These are phyloP conservation scores for Pardosa pseudoannulata DNA, from an alignment of 2,888 invertebrate species.

Conservation along the genomic window DNA sequence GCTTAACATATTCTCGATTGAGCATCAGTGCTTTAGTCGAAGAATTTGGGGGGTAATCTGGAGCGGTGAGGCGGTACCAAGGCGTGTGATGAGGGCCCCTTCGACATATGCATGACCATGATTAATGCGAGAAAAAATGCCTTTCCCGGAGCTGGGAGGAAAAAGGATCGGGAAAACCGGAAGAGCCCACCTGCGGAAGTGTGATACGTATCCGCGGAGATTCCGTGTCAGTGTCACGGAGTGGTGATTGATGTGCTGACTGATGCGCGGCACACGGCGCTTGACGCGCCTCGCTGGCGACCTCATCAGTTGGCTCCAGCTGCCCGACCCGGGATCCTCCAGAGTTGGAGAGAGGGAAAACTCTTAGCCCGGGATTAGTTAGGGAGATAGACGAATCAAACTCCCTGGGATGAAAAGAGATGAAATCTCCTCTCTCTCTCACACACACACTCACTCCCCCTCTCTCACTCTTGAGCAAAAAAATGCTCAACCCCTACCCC, in stretches of 20 bases:
- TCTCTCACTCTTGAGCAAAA: too few species aligned
- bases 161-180: conserved; percentile 63
- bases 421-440: conserved; percentile 43
- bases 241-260: conserved; percentile 52
- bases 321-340: conserved; percentile 39
- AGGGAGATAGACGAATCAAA: conserved; percentile 63
- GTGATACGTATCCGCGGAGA: conserved; percentile 72
- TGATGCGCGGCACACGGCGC: conserved; percentile 41
- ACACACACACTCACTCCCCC: background rate
- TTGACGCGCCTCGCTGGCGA: conserved; percentile 67
- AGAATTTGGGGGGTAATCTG: conserved; percentile 64
- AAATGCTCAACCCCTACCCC: background rate
- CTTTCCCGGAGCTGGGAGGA: conserved; percentile 52
- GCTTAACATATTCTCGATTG: conserved; percentile 69
- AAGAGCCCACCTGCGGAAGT: conserved; percentile 73
- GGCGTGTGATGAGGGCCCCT: conserved; percentile 49
- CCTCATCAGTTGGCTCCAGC: conserved; percentile 68
- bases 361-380: conserved; percentile 61
- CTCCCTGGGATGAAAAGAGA: conserved; percentile 63
- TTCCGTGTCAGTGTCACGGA: conserved; percentile 70
- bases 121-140: conserved; percentile 72
- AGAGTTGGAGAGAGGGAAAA: conserved; percentile 23
- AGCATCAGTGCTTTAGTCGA: conserved; percentile 67
- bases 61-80: conserved; percentile 49
- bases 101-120: conserved; percentile 71